Evolutionary conservation across 2,888 invertebrate genomes (phyloP).

Genomic region (Pyrrhia umbra): DNA sequence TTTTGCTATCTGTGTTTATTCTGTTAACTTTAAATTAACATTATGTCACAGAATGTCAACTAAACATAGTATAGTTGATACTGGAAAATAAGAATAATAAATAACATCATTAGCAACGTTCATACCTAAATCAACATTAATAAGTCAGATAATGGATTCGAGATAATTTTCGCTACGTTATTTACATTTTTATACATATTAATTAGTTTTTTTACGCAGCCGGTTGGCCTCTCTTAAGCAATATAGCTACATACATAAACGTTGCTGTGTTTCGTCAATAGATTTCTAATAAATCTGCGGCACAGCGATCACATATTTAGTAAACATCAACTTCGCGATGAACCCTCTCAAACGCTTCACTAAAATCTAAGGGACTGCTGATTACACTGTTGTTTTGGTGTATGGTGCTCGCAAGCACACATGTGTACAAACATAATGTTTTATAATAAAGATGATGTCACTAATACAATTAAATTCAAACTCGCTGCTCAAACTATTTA

Average conservation of each 20-base stretch:
- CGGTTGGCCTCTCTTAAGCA: slow-evolving; percentile 16
- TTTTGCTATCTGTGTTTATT: slow-evolving; percentile 34
- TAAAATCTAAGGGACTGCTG: slow-evolving; percentile 50
- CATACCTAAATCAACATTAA: slow-evolving; percentile 17
- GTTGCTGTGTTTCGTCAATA: slow-evolving; percentile 21
- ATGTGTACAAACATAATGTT: slow-evolving; percentile 58
- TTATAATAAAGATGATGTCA: slow-evolving; percentile 74
- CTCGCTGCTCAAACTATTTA: slow-evolving; percentile 57
- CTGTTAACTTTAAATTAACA: slow-evolving; percentile 26
- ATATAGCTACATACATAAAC: slow-evolving; percentile 7
- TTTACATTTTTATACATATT: neutral
- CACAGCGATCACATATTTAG: slow-evolving; percentile 43
- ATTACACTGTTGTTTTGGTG: slow-evolving; percentile 56
- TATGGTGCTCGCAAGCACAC: slow-evolving; percentile 44
- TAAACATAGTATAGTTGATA: slow-evolving; percentile 29
- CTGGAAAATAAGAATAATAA: slow-evolving; percentile 18
- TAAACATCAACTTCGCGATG: slow-evolving; percentile 44
- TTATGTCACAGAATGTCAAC: slow-evolving; percentile 38
- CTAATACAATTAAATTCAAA: slow-evolving; percentile 63
- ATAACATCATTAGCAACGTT: slow-evolving; percentile 25
- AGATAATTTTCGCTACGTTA: slow-evolving; percentile 2
- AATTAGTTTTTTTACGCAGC: slow-evolving; percentile 1
- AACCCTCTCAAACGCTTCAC: slow-evolving; percentile 47
- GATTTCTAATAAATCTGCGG: slow-evolving; percentile 13
- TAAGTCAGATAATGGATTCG: neutral